These are phyloP conservation scores for Hetaerina americana DNA, from an alignment of 1,140 invertebrate genomes.

Conservation along the genomic window DNA sequence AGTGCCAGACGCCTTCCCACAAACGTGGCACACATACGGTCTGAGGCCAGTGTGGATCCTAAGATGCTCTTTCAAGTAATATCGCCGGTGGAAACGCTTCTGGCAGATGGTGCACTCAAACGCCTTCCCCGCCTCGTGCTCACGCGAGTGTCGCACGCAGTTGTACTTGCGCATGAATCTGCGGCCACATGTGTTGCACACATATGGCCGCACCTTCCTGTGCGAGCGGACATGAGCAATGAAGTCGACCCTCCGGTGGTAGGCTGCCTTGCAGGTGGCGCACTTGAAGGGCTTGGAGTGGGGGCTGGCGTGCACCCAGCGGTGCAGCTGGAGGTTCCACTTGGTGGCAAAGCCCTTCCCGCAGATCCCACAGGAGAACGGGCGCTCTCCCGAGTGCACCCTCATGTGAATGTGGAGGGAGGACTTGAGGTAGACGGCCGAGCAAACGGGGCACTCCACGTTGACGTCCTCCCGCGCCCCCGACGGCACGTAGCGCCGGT, in stretches of 20 bases:
- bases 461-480: slow-evolving; percentile 45
- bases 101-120: slow-evolving; percentile 78
- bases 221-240: slow-evolving; percentile 73
- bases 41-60: slow-evolving; percentile 70
- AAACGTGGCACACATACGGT: slow-evolving; percentile 72
- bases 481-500: slow-evolving; percentile 54
- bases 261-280: slow-evolving; percentile 65
- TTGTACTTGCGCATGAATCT: slow-evolving; percentile 89
- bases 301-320: slow-evolving; percentile 75
- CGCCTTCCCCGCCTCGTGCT: slow-evolving; percentile 79
- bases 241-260: slow-evolving; percentile 63
- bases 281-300: slow-evolving; percentile 77
- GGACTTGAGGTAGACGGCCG: slow-evolving; percentile 59
- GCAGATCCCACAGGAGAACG: slow-evolving; percentile 66
- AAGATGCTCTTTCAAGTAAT: slow-evolving; percentile 76
- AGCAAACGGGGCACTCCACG: slow-evolving; percentile 65
- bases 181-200: slow-evolving; percentile 85
- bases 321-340: slow-evolving; percentile 77
- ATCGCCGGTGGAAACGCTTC: slow-evolving; percentile 73
- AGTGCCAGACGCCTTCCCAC: slow-evolving; percentile 71
- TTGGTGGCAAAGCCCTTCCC: slow-evolving; percentile 75
- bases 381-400: slow-evolving; percentile 58
- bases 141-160: slow-evolving; percentile 75
- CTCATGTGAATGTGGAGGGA: slow-evolving; percentile 69
- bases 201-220: slow-evolving; percentile 65